phyloP scores from a whole-genome alignment of 1,140 invertebrate genomes.

The Eupeodes corollae region DNA sequence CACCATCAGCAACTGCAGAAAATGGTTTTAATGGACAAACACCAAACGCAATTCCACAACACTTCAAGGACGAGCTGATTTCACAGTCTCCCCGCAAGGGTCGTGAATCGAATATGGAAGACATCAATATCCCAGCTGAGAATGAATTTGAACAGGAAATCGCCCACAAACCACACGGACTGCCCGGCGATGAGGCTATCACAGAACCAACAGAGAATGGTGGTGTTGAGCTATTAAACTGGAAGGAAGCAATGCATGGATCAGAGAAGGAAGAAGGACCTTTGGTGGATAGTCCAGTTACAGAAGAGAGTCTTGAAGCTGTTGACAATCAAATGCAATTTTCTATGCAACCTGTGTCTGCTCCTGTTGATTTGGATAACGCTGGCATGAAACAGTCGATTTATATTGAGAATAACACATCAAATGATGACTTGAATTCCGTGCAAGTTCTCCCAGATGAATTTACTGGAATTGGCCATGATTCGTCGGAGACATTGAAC shows the following conservation, averaged over 20 bases:
- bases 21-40: background rate
- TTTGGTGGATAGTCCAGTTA: background rate
- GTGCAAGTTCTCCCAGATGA: background rate
- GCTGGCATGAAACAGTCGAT: background rate
- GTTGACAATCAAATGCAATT: background rate
- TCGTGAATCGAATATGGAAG: background rate
- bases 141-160: slow-evolving; percentile 3
- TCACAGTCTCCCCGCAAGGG: slow-evolving; percentile 3
- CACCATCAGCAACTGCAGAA: background rate
- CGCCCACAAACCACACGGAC: background rate
- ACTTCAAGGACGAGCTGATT: background rate
- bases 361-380: background rate
- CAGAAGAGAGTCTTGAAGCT: background rate
- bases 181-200: background rate
- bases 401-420: background rate
- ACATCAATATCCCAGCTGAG: slow-evolving; percentile 1
- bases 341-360: background rate
- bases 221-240: background rate
- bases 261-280: slow-evolving; percentile 3
- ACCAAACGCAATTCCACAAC: background rate
- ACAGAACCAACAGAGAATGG: too few species aligned
- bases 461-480: too few species aligned
- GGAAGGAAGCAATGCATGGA: slow-evolving; percentile 6
- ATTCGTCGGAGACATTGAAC: too few species aligned
- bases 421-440: slow-evolving; percentile 1